Evolutionary conservation across 2,797 vertebrate genomes (phyloP).

Genomic region (Microctenopoma steveboyesi): DNA sequence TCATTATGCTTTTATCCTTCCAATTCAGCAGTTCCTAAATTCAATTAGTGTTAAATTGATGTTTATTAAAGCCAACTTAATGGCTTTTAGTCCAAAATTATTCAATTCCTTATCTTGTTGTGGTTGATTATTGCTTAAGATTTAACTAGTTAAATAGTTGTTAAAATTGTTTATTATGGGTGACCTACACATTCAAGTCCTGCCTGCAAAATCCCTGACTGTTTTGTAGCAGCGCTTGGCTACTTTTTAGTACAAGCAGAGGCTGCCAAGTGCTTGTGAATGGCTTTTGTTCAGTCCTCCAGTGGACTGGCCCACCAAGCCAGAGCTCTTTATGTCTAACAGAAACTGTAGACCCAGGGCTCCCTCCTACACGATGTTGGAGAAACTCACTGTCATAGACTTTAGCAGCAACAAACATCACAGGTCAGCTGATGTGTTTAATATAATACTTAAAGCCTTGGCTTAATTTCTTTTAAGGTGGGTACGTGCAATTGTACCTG

Average conservation of each 20-base stretch:
- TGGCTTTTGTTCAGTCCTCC: slow-evolving; percentile 72
- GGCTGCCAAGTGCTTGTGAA: slow-evolving; percentile 70
- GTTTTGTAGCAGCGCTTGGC: slow-evolving; percentile 38
- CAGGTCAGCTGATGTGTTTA: slow-evolving; percentile 23
- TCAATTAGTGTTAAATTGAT: slow-evolving; percentile 45
- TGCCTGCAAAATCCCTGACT: slow-evolving; percentile 32
- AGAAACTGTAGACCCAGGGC: slow-evolving; percentile 60
- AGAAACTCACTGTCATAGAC: slow-evolving; percentile 74
- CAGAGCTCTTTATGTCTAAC: slow-evolving; percentile 62
- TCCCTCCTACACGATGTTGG: slow-evolving; percentile 65
- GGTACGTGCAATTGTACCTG: slow-evolving; percentile 13
- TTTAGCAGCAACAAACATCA: slow-evolving; percentile 58
- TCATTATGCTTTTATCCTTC: slow-evolving; percentile 48
- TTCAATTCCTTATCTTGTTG: slow-evolving; percentile 17
- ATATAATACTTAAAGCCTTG: slow-evolving; percentile 16
- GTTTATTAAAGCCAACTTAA: slow-evolving; percentile 28
- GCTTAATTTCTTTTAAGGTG: slow-evolving; percentile 39
- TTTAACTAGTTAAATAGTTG: slow-evolving; percentile 3
- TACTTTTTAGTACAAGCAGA: slow-evolving; percentile 56
- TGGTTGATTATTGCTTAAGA: slow-evolving; percentile 15
- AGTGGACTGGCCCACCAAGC: slow-evolving; percentile 54
- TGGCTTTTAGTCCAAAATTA: slow-evolving; percentile 20
- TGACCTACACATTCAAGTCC: slow-evolving; percentile 25
- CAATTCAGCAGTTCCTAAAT: slow-evolving; percentile 53
- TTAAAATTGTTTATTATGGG: slow-evolving; percentile 22